These are phyloP conservation scores for Cyprinodon tularosa DNA, from an alignment of 2,113 vertebrate species.

Conservation along the genomic window DNA sequence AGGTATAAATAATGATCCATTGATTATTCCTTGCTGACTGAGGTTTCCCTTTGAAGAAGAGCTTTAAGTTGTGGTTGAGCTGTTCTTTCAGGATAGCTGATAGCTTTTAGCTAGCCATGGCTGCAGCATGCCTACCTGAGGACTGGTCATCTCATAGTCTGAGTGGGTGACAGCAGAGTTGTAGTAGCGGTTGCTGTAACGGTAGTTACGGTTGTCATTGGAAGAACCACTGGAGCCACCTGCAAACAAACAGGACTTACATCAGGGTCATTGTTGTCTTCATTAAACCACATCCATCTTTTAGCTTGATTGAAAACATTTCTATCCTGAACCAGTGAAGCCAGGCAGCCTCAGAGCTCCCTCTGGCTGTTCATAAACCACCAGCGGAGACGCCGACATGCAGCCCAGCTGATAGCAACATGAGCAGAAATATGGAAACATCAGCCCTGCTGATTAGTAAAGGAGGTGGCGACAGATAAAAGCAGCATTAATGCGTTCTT, in stretches of 20 bases:
- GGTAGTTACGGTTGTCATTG: conserved; percentile 92
- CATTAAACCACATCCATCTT: not conserved
- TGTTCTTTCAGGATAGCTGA: not conserved
- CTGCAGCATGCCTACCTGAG: conserved; percentile 75
- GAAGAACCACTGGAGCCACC: conserved; percentile 96
- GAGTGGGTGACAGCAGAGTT: conserved; percentile 88
- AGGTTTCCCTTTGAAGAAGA: no score
- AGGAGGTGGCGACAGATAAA: not conserved
- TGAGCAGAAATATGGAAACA: no score
- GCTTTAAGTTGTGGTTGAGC: no score
- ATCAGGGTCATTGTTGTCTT: not conserved
- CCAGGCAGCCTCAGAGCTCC: no score
- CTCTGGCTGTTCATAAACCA: no score
- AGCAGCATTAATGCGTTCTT: not conserved
- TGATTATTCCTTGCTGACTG: no score
- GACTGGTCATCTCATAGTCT: conserved; percentile 95
- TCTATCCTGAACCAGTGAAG: no score
- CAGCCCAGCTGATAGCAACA: no score
- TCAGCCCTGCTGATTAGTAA: no score
- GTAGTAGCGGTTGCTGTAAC: conserved; percentile 93
- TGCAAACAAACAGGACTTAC: conserved; percentile 45
- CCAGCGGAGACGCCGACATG: no score
- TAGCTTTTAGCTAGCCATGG: not conserved
- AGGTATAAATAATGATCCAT: no score
- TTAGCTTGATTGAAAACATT: not conserved